These are phyloP conservation scores for Salvelinus alpinus DNA, from an alignment of 2,113 vertebrate genomes.

Conservation along the genomic window DNA sequence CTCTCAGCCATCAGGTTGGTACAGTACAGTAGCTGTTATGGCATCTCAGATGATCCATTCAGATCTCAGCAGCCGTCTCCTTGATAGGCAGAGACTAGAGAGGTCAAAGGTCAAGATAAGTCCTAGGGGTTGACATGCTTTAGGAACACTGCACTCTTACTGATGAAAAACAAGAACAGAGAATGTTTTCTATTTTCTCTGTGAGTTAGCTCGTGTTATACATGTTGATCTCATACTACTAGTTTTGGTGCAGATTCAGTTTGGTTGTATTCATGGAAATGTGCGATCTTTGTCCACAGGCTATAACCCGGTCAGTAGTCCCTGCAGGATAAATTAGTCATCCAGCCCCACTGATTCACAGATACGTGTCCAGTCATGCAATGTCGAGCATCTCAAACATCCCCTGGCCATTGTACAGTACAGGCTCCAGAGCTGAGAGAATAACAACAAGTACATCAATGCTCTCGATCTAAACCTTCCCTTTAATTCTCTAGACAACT, in stretches of 20 bases:
- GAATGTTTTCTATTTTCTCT: no score
- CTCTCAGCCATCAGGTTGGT: constrained; percentile 88
- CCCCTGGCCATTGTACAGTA: not conserved
- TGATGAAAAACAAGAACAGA: not conserved
- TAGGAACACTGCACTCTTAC: not conserved
- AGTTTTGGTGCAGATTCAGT: no score
- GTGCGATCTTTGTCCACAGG: no score
- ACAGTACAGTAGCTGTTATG: constrained; percentile 10
- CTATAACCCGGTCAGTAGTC: not conserved
- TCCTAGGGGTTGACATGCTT: not conserved
- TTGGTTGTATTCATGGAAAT: no score
- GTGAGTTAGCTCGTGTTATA: no score
- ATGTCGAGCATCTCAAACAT: no score
- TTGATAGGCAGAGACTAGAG: not conserved
- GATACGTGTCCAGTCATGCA: not conserved
- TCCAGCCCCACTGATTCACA: not conserved
- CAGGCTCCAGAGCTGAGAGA: not conserved
- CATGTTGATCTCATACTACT: no score
- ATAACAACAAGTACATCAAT: not conserved
- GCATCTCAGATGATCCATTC: no score
- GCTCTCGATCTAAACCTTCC: not conserved
- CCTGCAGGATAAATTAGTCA: no score
- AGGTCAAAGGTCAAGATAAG: not conserved
- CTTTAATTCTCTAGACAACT: constrained; percentile 32
- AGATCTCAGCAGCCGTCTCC: constrained; percentile 8